Evolutionary conservation across 2,113 vertebrate species (phyloP).

Genomic region (Kryptolebias marmoratus): DNA sequence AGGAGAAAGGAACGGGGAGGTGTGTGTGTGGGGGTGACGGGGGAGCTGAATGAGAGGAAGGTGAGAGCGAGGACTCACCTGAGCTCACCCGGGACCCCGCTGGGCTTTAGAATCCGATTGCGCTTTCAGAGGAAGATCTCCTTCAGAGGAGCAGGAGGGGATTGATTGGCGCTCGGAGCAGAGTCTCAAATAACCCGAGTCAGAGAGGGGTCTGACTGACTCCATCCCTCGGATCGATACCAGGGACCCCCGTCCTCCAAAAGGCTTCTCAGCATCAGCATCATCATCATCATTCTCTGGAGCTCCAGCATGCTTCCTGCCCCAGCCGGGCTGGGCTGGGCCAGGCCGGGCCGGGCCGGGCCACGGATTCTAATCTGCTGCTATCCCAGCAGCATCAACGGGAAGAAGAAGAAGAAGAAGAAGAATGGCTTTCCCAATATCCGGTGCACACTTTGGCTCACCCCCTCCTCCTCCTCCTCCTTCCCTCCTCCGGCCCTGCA

Average conservation of each 20-base stretch:
- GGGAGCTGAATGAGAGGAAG: neutral
- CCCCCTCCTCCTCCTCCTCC: conserved; percentile 44
- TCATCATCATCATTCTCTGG: conserved; percentile 2
- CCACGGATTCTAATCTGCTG: conserved; percentile 62
- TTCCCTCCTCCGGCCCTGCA: conserved; percentile 68
- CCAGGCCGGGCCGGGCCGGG: conserved; percentile 30
- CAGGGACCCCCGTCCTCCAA: conserved; percentile 50
- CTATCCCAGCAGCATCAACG: conserved; percentile 65
- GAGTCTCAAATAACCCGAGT: conserved; percentile 74
- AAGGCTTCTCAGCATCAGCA: conserved; percentile 22
- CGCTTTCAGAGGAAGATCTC: too few relatives aligned
- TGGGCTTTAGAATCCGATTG: too few relatives aligned
- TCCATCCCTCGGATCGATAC: conserved; percentile 64
- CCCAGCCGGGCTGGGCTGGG: conserved; percentile 30
- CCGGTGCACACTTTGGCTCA: conserved; percentile 77
- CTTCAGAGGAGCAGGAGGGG: conserved; percentile 12
- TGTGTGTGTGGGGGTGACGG: too few relatives aligned
- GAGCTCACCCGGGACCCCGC: too few relatives aligned
- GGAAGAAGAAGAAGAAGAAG: conserved; percentile 26
- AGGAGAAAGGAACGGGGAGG: too few relatives aligned
- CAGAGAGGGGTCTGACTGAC: conserved; percentile 63
- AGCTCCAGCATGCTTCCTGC: conserved; percentile 6
- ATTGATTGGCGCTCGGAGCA: conserved; percentile 54
- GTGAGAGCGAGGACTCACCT: conserved; percentile 9
- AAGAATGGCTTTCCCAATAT: conserved; percentile 81